These are phyloP conservation scores for Bungarus multicinctus DNA, from an alignment of 2,113 vertebrate species.

Conservation along the genomic window DNA sequence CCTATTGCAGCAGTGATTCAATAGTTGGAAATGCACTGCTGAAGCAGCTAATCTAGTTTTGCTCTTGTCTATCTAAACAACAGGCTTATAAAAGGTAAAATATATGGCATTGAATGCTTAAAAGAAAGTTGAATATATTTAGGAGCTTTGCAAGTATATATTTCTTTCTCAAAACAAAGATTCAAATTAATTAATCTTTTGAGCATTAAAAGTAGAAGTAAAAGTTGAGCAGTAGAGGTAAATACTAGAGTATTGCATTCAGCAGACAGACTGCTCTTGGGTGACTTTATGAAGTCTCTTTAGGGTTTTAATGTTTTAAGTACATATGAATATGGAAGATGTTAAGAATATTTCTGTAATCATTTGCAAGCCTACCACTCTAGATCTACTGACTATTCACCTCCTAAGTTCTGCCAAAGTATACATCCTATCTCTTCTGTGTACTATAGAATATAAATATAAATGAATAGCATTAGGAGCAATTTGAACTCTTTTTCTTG, in stretches of 20 bases:
- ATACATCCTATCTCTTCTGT: background rate
- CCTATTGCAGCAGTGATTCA: background rate
- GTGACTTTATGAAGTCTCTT: background rate
- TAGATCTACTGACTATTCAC: background rate
- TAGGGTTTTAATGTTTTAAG: background rate
- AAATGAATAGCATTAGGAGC: background rate
- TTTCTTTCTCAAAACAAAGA: background rate
- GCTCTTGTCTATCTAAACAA: background rate
- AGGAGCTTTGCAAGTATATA: background rate
- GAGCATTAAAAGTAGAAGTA: background rate
- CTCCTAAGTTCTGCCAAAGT: background rate
- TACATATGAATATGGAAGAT: background rate
- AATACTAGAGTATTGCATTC: background rate
- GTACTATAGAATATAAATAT: background rate
- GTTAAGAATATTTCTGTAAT: background rate
- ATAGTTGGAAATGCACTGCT: background rate
- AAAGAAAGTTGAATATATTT: background rate
- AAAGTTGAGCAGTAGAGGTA: background rate
- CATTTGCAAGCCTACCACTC: background rate
- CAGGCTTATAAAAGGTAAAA: background rate
- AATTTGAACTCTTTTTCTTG: background rate
- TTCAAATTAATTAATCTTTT: background rate
- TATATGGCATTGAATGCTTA: background rate
- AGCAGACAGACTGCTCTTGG: background rate
- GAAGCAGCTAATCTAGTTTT: background rate